phyloP scores from a whole-genome alignment of 1,140 invertebrate genomes.

The Drosophila sturtevanti region DNA sequence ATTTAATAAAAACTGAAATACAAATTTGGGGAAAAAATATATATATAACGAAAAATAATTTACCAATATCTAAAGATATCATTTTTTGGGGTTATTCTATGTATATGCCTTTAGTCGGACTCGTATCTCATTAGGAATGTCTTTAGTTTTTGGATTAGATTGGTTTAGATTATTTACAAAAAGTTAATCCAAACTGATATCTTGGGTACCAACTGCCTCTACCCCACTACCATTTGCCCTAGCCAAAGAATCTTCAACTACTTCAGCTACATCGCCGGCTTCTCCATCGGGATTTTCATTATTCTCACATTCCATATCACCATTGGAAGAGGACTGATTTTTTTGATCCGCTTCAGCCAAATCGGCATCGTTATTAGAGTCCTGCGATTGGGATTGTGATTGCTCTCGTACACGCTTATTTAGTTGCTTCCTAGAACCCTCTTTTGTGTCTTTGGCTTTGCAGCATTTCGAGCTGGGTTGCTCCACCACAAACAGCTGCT shows the following conservation, averaged over 20 bases:
- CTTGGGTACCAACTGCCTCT: constrained; percentile 1
- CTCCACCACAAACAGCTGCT: constrained; percentile 65
- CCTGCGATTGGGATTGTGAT: constrained; percentile 61
- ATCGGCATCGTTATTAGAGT: constrained; percentile 82
- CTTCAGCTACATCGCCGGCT: constrained; percentile 9
- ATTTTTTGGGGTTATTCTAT: constrained; percentile 6
- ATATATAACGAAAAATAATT: constrained; percentile 27
- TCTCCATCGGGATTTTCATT: constrained; percentile 75
- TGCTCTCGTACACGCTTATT: constrained; percentile 59
- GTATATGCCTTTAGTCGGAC: constrained; percentile 6
- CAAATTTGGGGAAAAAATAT: constrained; percentile 18
- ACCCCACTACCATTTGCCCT: constrained; percentile 5
- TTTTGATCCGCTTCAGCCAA: constrained; percentile 85
- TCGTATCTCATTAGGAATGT: constrained; percentile 56
- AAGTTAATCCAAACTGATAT: constrained; percentile 38
- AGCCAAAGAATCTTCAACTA: constrained; percentile 17
- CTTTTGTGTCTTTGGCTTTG: constrained; percentile 15
- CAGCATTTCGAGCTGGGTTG: constrained; percentile 35
- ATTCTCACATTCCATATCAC: constrained; percentile 63
- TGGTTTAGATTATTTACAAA: neutral
- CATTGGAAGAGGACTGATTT: constrained; percentile 52
- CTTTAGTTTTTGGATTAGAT: constrained; percentile 12
- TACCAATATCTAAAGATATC: constrained; percentile 27
- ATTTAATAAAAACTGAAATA: constrained; percentile 56
- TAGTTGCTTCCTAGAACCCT: constrained; percentile 29